Conservation (phyloP, 2,888 invertebrate genomes). For the Heliconius erato region DNA sequence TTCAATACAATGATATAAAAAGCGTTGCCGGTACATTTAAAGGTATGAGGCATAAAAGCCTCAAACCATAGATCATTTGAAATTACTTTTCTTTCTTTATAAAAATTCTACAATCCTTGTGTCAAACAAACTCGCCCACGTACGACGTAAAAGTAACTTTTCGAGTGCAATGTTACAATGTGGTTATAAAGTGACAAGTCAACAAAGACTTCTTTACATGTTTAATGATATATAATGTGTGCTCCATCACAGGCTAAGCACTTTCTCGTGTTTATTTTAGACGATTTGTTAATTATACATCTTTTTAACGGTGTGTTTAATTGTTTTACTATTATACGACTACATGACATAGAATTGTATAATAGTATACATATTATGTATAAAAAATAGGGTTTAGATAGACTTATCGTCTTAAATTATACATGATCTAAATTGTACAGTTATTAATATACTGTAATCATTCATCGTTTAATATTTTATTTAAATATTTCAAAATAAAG, state of each 20-base stretch:
- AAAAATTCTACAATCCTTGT: conserved; percentile 67
- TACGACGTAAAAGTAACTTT: conserved; percentile 69
- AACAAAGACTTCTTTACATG: conserved; percentile 62
- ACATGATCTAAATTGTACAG: too few relatives aligned
- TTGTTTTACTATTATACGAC: neutral
- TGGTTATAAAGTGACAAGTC: conserved; percentile 60
- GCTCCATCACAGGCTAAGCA: conserved; percentile 17
- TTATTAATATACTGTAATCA: too few relatives aligned
- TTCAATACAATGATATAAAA: conserved; percentile 8
- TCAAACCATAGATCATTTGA: conserved; percentile 63
- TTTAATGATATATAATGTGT: conserved; percentile 42
- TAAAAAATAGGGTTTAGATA: too few relatives aligned
- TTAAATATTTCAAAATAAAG: neutral
- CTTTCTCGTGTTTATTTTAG: conserved; percentile 17
- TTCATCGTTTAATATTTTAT: too few relatives aligned
- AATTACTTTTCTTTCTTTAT: conserved; percentile 60
- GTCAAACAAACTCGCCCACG: conserved; percentile 76
- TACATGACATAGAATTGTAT: too few relatives aligned
- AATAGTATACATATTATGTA: too few relatives aligned
- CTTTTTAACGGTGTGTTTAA: neutral
- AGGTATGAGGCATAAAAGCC: conserved; percentile 26
- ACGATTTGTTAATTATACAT: conserved; percentile 22
- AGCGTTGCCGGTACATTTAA: conserved; percentile 1
- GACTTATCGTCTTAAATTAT: too few relatives aligned
- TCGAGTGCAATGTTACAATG: conserved; percentile 72